Conservation (phyloP, 2,888 invertebrate genomes). For the Xiphydria camelus region DNA sequence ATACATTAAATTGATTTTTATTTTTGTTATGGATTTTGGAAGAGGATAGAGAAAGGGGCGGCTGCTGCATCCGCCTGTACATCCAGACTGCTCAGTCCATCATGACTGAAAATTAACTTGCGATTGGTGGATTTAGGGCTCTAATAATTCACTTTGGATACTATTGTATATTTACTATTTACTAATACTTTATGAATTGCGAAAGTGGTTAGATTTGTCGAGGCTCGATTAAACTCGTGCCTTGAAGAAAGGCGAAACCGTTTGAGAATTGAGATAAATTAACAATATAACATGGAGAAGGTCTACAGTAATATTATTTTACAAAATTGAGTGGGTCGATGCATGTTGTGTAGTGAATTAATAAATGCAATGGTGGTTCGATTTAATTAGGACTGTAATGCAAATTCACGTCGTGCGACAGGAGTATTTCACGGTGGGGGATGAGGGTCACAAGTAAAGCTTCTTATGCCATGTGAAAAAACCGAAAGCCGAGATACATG, state of each 20-base stretch:
- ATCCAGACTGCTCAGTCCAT: conserved; percentile 34
- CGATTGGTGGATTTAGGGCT: conserved; percentile 43
- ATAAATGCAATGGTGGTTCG: conserved; percentile 9
- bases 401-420: too few species aligned
- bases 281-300: conserved; percentile 7
- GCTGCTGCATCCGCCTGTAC: conserved; percentile 36
- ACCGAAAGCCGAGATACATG: too few species aligned
- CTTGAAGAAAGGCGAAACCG: conserved; percentile 32
- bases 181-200: conserved; percentile 39
- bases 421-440: too few species aligned
- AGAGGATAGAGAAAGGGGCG: conserved; percentile 15
- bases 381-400: too few species aligned
- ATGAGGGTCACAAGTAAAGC: too few species aligned
- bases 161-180: conserved; percentile 43
- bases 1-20: not conserved
- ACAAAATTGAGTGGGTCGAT: conserved; percentile 10
- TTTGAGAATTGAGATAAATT: conserved; percentile 26
- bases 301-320: conserved; percentile 1
- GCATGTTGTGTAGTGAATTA: conserved; percentile 13
- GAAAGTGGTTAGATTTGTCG: conserved; percentile 25
- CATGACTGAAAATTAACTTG: conserved; percentile 23
- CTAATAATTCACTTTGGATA: conserved; percentile 40
- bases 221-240: conserved; percentile 33
- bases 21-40: not conserved
- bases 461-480: too few species aligned